A percentile compares a stretch with the other conserved stretches of the same genome.
Evolutionary conservation across 2,113 vertebrate species (phyloP).

Genomic region (Syngnathoides biaculeatus): DNA sequence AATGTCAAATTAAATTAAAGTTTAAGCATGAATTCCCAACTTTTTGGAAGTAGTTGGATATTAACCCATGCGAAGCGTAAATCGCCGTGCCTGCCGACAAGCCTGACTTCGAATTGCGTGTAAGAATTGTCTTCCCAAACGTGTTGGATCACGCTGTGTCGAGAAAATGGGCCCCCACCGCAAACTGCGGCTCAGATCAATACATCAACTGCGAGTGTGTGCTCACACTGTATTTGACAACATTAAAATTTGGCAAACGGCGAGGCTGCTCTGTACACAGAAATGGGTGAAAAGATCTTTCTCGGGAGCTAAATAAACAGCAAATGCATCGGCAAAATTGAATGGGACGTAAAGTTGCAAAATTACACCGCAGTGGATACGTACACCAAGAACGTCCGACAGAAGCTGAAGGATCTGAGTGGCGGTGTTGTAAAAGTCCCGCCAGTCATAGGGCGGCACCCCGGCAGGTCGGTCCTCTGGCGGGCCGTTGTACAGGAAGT

Average conservation of each 20-base stretch:
- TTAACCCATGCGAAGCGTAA: not conserved
- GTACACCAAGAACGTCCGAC: conserved; percentile 83
- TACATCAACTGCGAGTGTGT: conserved; percentile 32
- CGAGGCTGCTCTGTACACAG: not conserved
- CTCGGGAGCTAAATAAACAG: not conserved
- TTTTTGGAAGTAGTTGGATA: not conserved
- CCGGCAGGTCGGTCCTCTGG: conserved; percentile 59
- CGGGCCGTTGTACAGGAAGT: conserved; percentile 79
- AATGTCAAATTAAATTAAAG: no score
- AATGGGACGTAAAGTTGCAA: not conserved
- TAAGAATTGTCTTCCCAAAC: conserved; percentile 14
- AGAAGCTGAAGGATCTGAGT: conserved; percentile 75
- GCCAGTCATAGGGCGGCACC: conserved; percentile 73
- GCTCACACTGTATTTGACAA: not conserved
- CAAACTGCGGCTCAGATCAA: conserved; percentile 39
- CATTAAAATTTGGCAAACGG: not conserved
- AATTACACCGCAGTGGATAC: conserved; percentile 33
- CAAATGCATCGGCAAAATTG: not conserved
- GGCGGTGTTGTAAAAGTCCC: conserved; percentile 79
- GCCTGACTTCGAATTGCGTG: conserved; percentile 10
- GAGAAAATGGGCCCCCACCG: conserved; percentile 10
- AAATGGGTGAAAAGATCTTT: not conserved
- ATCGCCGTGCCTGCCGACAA: not conserved
- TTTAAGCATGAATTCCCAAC: no score
- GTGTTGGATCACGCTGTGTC: conserved; percentile 18